phyloP scores from a whole-genome alignment of 2,888 invertebrate genomes.

The Netelia virgata region DNA sequence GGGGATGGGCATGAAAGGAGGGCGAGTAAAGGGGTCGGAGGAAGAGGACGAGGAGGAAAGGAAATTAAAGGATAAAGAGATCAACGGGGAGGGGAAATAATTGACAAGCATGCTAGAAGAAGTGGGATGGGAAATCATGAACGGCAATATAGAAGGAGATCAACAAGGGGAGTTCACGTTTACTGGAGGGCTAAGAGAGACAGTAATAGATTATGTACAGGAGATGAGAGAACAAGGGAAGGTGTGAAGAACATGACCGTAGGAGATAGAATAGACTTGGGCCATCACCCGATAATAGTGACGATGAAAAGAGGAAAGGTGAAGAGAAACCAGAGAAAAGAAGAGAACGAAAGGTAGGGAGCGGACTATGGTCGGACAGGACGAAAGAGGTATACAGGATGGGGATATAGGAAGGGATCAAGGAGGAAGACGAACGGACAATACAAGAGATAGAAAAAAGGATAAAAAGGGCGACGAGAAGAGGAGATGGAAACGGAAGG shows the following conservation, averaged over 20 bases:
- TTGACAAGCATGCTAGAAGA: too few relatives aligned
- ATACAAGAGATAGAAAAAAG: too few relatives aligned
- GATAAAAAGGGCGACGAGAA: too few relatives aligned
- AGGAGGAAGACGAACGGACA: not conserved
- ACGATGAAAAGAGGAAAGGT: not conserved
- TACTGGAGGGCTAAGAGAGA: not conserved
- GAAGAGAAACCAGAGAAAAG: not conserved
- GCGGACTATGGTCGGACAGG: not conserved
- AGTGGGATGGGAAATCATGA: slow-evolving; percentile 6
- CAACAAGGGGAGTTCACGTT: slow-evolving; percentile 17
- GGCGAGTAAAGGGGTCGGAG: not conserved
- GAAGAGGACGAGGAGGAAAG: not conserved
- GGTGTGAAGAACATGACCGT: not conserved
- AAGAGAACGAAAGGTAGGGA: not conserved
- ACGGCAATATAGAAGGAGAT: slow-evolving; percentile 19
- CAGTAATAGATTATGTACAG: slow-evolving; percentile 26
- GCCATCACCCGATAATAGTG: too few relatives aligned
- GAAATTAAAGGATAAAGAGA: not conserved
- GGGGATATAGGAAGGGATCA: not conserved
- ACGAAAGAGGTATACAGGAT: not conserved
- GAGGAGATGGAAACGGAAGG: not conserved
- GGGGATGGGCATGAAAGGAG: slow-evolving; percentile 1
- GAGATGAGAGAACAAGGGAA: slow-evolving; percentile 2
- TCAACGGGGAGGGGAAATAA: slow-evolving; percentile 7
- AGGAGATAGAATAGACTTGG: slow-evolving; percentile 1